Conservation (phyloP, 2,113 vertebrate species). For the Oreocharis arfaki region DNA sequence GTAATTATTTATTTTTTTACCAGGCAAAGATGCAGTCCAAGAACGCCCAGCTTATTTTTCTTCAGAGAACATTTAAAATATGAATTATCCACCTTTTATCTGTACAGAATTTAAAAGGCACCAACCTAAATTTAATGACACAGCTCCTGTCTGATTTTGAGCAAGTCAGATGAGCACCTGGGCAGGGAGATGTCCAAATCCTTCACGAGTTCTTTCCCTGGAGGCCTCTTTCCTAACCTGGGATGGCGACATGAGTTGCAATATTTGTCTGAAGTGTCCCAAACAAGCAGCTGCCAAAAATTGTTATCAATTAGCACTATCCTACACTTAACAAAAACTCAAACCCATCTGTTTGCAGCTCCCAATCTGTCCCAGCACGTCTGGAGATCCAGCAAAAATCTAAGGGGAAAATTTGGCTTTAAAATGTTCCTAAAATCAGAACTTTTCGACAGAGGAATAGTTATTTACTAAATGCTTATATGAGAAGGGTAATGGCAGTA, state of each 20-base stretch:
- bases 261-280: background rate
- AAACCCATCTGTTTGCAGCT: background rate
- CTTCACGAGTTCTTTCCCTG: background rate
- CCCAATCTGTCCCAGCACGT: background rate
- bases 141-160: background rate
- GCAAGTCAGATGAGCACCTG: background rate
- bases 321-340: background rate
- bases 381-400: background rate
- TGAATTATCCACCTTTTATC: background rate
- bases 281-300: background rate
- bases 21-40: background rate
- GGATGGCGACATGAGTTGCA: background rate
- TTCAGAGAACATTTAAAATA: background rate
- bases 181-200: background rate
- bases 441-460: background rate
- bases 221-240: background rate
- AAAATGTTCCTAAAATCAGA: background rate
- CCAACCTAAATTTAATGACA: background rate
- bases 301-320: background rate
- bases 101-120: background rate
- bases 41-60: background rate
- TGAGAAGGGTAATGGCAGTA: background rate
- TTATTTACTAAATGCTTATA: fast-evolving
- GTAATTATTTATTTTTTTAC: background rate
- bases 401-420: background rate